Conservation (phyloP, 2,888 invertebrate genomes). For the Drosophila antonietae region DNA sequence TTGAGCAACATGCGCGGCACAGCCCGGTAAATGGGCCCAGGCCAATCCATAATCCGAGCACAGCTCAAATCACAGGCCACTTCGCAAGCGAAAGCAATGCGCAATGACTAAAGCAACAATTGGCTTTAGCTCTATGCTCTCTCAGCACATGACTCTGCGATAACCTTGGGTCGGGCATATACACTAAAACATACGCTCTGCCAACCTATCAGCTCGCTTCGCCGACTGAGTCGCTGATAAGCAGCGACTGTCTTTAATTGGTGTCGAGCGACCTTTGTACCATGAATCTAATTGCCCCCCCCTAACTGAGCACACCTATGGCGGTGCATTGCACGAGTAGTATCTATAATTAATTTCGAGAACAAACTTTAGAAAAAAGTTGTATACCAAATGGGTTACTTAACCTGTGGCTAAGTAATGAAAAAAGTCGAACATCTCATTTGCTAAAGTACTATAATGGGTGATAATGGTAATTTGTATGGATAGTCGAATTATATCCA, state of each 20-base stretch:
- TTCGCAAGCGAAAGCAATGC: constrained; percentile 22
- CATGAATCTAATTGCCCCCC: not conserved
- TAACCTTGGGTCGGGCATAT: constrained; percentile 31
- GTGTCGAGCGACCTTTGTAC: constrained; percentile 4
- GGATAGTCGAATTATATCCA: too few relatives aligned
- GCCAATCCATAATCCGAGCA: constrained; percentile 57
- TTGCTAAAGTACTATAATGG: too few relatives aligned
- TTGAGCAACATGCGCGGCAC: constrained; percentile 70
- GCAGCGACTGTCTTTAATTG: constrained; percentile 5
- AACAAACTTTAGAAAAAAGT: constrained; percentile 1
- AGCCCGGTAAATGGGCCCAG: constrained; percentile 40
- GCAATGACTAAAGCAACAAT: constrained; percentile 34
- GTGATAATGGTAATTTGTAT: not conserved
- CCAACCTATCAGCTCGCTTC: not conserved
- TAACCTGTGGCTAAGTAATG: not conserved
- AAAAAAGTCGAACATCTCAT: not conserved
- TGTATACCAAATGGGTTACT: not conserved
- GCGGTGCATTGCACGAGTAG: not conserved
- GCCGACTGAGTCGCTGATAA: constrained; percentile 24
- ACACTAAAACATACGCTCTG: constrained; percentile 1
- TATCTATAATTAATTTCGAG: constrained; percentile 11
- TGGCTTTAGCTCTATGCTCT: constrained; percentile 14
- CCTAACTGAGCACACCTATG: not conserved
- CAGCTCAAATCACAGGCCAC: constrained; percentile 20
- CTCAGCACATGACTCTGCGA: constrained; percentile 1